A percentile compares a stretch with the other conserved stretches of the same genome.
Conservation (phyloP, 2,888 invertebrate species). For the Orthosia gracilis region DNA sequence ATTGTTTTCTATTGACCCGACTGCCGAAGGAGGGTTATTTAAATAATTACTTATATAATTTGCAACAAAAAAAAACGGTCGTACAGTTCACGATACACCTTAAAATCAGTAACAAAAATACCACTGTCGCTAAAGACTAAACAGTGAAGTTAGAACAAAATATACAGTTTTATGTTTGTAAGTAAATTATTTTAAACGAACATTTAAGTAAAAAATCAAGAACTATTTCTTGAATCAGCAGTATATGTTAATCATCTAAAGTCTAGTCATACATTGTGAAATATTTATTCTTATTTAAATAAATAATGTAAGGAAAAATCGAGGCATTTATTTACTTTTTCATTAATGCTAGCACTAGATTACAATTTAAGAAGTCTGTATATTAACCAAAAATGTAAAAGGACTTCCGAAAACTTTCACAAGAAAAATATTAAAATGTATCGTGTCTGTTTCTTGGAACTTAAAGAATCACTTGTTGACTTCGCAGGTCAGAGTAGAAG, state of each 20-base stretch:
- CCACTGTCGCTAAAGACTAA: not conserved
- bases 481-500: not conserved
- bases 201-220: not conserved
- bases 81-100: not conserved
- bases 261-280: constrained; percentile 55
- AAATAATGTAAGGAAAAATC: constrained; percentile 15
- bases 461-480: not conserved
- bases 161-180: not conserved
- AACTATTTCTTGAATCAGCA: not conserved
- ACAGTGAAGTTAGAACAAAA: not conserved
- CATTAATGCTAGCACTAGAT: constrained; percentile 23
- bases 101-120: not conserved
- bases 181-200: not conserved
- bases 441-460: constrained; percentile 10
- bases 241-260: constrained; percentile 19
- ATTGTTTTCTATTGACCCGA: not conserved
- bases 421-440: not conserved
- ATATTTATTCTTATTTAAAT: constrained; percentile 37
- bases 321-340: constrained; percentile 57
- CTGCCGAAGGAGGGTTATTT: too few species aligned
- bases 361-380: constrained; percentile 5
- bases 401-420: not conserved
- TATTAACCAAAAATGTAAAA: constrained; percentile 27
- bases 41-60: too few species aligned
- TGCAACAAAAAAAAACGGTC: not conserved